A percentile compares a stretch with the other conserved stretches of the same genome.
Evolutionary conservation across 2,888 invertebrate genomes (phyloP).

Genomic region (Zygaena filipendulae): DNA sequence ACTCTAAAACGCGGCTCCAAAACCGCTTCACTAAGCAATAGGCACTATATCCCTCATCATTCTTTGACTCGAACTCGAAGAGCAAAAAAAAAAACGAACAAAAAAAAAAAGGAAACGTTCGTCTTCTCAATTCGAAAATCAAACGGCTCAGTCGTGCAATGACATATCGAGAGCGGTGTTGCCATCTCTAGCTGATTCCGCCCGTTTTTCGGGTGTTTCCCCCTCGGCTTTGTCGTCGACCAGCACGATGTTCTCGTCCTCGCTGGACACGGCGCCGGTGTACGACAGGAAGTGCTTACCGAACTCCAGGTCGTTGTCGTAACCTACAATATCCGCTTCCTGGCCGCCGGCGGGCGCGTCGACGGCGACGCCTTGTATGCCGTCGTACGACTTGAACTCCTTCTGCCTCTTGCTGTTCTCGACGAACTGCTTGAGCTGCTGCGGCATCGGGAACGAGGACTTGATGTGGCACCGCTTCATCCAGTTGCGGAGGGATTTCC

Average conservation of each 20-base stretch:
- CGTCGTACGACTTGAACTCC: conserved; percentile 35
- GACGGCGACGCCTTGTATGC: conserved; percentile 12
- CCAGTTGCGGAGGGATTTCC: conserved; percentile 71
- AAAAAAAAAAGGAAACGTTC: too few species aligned
- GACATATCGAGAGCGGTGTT: conserved; percentile 44
- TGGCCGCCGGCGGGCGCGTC: conserved; percentile 25
- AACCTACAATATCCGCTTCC: conserved; percentile 25
- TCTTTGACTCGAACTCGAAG: too few species aligned
- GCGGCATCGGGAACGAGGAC: conserved; percentile 69
- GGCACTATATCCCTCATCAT: too few species aligned
- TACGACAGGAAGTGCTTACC: conserved; percentile 51
- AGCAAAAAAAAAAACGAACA: too few species aligned
- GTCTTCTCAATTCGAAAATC: too few species aligned
- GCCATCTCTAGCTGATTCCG: conserved; percentile 25
- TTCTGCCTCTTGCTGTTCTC: conserved; percentile 63
- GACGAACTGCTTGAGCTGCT: conserved; percentile 65
- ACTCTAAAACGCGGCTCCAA: too few species aligned
- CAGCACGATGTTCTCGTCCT: conserved; percentile 28
- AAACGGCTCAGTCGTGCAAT: conserved; percentile 34
- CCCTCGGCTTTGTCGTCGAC: conserved; percentile 18
- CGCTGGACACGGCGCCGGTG: conserved; percentile 36
- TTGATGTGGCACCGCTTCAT: conserved; percentile 72
- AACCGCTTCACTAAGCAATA: too few species aligned
- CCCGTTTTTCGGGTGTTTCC: conserved; percentile 18
- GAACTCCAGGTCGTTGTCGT: conserved; percentile 42